Evolutionary conservation across 2,797 vertebrate genomes (phyloP).

Genomic region (Dermochelys coriacea): DNA sequence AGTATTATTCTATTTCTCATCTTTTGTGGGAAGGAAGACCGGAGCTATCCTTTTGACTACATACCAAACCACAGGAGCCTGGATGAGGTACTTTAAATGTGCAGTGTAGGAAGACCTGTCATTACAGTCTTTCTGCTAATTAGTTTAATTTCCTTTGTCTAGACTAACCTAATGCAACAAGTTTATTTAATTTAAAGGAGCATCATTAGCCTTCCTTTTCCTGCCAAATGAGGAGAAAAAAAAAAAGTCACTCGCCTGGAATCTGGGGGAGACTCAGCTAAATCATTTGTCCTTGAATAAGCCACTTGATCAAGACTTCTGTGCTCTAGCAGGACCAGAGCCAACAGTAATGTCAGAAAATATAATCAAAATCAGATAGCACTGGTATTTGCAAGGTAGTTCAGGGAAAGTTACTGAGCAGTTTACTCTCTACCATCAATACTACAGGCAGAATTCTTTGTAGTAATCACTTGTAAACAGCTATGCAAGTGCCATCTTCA

Average conservation of each 20-base stretch:
- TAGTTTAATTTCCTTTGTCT: slow-evolving; percentile 80
- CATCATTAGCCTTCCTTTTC: slow-evolving; percentile 16
- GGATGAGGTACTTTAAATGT: slow-evolving; percentile 69
- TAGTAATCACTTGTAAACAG: slow-evolving; percentile 66
- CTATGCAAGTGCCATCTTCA: slow-evolving; percentile 56
- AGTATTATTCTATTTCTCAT: slow-evolving; percentile 73
- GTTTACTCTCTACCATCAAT: slow-evolving; percentile 20
- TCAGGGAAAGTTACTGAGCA: slow-evolving; percentile 60
- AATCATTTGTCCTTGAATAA: slow-evolving; percentile 56
- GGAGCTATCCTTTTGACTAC: slow-evolving; percentile 72
- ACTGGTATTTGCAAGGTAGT: slow-evolving; percentile 21
- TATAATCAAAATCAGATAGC: slow-evolving; percentile 64
- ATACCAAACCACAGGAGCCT: slow-evolving; percentile 79
- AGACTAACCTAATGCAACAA: slow-evolving; percentile 71
- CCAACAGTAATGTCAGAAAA: slow-evolving; percentile 48
- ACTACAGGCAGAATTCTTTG: slow-evolving; percentile 60
- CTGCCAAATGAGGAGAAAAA: slow-evolving; percentile 62
- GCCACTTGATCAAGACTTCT: slow-evolving; percentile 47
- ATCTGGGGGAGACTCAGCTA: slow-evolving; percentile 58
- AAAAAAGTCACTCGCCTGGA: slow-evolving; percentile 58
- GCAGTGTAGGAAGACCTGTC: too few relatives aligned
- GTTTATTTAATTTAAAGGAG: slow-evolving; percentile 43
- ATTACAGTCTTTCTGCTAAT: slow-evolving; percentile 76
- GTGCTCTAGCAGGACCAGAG: slow-evolving; percentile 34
- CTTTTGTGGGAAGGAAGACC: slow-evolving; percentile 69